phyloP scores from a whole-genome alignment of 23 tunicate species.

The Ciona savignyi region DNA sequence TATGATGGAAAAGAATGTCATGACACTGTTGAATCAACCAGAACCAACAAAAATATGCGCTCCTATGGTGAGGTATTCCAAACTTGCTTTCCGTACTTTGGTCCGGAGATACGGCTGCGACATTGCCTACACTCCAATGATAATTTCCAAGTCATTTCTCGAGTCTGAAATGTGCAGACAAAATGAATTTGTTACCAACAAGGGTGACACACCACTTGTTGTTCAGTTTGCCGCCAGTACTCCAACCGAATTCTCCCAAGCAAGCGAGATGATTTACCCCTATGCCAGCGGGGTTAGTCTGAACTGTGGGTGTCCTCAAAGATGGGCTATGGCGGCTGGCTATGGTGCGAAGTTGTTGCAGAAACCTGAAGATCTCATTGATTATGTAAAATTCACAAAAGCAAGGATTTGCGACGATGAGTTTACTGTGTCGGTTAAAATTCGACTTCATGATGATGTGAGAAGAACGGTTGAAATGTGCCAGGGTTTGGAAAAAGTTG shows the following conservation, averaged over 20 bases:
- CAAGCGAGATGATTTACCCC: conserved; percentile 71
- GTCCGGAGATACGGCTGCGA: conserved; percentile 85
- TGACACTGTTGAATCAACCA: conserved; percentile 24
- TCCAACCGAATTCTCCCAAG: conserved; percentile 59
- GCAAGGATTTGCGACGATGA: conserved; percentile 37
- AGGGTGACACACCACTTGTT: conserved; percentile 56
- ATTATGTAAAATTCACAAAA: conserved; percentile 39
- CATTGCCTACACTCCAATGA: conserved; percentile 88
- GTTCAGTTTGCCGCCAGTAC: conserved; percentile 95
- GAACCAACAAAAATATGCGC: conserved; percentile 69
- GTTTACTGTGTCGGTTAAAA: conserved; percentile 83
- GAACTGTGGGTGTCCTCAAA: conserved; percentile 95
- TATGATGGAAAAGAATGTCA: too few relatives aligned
- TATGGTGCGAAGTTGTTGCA: conserved; percentile 80
- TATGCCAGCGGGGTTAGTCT: conserved; percentile 79
- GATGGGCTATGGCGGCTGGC: conserved; percentile 94
- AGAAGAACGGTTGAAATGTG: conserved; percentile 71
- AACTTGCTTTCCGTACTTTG: conserved; percentile 59
- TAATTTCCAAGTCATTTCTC: conserved; percentile 80
- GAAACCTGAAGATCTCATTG: conserved; percentile 45
- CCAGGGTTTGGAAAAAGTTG: conserved; percentile 49
- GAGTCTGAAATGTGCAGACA: conserved; percentile 64
- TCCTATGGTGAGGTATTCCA: conserved; percentile 97
- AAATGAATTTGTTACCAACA: conserved; percentile 49
- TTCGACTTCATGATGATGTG: conserved; percentile 49